These are phyloP conservation scores for Drosophila borborema DNA, from an alignment of 2,888 invertebrate genomes.

Conservation along the genomic window DNA sequence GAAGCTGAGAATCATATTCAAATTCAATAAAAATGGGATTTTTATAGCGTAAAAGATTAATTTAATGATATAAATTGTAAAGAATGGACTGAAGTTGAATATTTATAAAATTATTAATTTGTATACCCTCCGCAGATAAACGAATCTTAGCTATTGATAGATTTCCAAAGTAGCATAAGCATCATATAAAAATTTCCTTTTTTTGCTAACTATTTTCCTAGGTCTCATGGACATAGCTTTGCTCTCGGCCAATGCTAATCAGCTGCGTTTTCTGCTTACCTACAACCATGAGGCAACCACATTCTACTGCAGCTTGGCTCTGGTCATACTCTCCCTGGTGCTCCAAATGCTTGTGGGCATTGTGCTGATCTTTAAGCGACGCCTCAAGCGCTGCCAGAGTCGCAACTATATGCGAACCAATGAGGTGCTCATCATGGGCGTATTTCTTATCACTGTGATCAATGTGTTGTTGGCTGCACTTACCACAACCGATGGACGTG, in stretches of 20 bases:
- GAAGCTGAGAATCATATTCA: neutral
- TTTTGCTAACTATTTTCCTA: conserved; percentile 22
- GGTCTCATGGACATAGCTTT: conserved; percentile 91
- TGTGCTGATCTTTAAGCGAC: conserved; percentile 87
- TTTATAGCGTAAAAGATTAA: neutral
- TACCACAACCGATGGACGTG: conserved; percentile 79
- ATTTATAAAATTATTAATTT: too few relatives aligned
- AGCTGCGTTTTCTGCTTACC: conserved; percentile 88
- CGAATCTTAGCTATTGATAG: too few relatives aligned
- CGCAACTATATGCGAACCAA: conserved; percentile 86
- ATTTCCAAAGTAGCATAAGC: neutral
- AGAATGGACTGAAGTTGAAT: too few relatives aligned
- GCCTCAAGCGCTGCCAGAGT: conserved; percentile 70
- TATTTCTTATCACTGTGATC: conserved; percentile 89
- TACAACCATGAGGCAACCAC: conserved; percentile 87
- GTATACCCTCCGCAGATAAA: too few relatives aligned
- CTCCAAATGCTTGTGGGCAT: conserved; percentile 89
- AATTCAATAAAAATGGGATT: neutral
- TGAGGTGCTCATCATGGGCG: conserved; percentile 88
- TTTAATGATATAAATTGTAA: too few relatives aligned
- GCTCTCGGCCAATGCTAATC: conserved; percentile 90
- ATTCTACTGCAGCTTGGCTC: conserved; percentile 86
- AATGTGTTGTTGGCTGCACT: conserved; percentile 88
- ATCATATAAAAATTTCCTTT: neutral
- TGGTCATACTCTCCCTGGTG: conserved; percentile 87